Conservation (phyloP, 2,113 vertebrate species). For the Macrotis lagotis region DNA sequence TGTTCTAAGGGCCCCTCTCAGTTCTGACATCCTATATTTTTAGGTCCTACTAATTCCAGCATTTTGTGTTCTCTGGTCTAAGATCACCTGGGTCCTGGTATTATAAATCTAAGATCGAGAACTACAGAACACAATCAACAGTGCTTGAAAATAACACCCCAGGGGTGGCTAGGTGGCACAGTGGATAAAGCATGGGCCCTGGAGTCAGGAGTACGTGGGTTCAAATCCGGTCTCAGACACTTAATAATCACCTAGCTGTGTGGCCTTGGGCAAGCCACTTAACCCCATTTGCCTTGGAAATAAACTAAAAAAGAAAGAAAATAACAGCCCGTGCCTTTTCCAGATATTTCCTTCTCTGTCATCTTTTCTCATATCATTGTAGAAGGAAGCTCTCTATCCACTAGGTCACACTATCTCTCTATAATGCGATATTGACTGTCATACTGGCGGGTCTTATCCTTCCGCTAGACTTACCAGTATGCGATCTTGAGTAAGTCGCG, state of each 20-base stretch:
- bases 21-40: not conserved
- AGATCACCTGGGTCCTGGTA: not conserved
- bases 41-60: not conserved
- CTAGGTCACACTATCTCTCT: not conserved
- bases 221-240: too few species aligned
- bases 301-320: too few species aligned
- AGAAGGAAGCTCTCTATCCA: not conserved
- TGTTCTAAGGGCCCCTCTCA: not conserved
- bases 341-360: not conserved
- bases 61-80: not conserved
- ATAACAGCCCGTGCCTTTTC: not conserved
- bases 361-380: not conserved
- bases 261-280: too few species aligned
- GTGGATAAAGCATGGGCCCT: too few species aligned
- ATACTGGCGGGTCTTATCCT: not conserved
- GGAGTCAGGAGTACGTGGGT: too few species aligned
- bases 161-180: too few species aligned
- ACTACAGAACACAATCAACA: not conserved
- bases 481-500: too few species aligned
- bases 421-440: not conserved
- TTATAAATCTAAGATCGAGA: not conserved
- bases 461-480: too few species aligned
- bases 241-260: too few species aligned
- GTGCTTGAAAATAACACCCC: not conserved
- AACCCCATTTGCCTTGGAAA: too few species aligned